Base-by-base conservation (phyloP, 2,797 vertebrate genomes). In the Premnoplex brunnescens region DNA sequence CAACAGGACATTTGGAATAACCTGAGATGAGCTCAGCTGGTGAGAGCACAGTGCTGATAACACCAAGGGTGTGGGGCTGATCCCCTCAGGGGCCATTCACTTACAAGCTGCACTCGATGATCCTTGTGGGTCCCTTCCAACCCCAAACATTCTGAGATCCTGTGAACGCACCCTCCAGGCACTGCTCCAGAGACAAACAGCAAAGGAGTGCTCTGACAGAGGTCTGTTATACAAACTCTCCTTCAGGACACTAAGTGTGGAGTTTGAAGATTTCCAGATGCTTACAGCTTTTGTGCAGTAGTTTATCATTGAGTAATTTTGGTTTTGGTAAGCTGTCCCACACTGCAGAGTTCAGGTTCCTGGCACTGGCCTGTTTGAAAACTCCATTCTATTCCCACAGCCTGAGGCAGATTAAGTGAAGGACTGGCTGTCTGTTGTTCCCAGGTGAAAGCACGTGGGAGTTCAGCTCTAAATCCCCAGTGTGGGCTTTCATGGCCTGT, bases 181-280 rank as follows among this genome's bases (percentile, higher is more conserved):
- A 75, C 52, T 20, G 62, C 64, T 94, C 86, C 92, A 96, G 83
- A 58, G 52, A 64, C 68, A 43, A 48, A 43, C 2, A 87, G 54
- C 2, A 41, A 46, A 87, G 83, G 71, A 71, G 64, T 18, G 36
- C 71, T 82, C 67, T 79, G 56, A 74, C 67, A 73, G 62, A 72
- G 86, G 21, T 41, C 85, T 93, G 64, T 60, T 96, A 81, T 6
- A 91, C 89, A 75, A 66, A 72, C 79, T 79, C 74, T 94, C 72
- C 73, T 91, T 58, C 76, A 96, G 49, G 80, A 96, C 85, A 84
- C 86, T 75, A 69, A 80, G 59, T 36, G 90, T 24, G 27, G n/a
- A 37, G 26, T 59, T 7, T 94, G 83, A 96, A 71, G 49, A 37
- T 36, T 91, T 95, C 94, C 95, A 96, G 90, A 96, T 88, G 88